phyloP scores from a whole-genome alignment of 2,113 vertebrate species.

The Lepus timidus region DNA sequence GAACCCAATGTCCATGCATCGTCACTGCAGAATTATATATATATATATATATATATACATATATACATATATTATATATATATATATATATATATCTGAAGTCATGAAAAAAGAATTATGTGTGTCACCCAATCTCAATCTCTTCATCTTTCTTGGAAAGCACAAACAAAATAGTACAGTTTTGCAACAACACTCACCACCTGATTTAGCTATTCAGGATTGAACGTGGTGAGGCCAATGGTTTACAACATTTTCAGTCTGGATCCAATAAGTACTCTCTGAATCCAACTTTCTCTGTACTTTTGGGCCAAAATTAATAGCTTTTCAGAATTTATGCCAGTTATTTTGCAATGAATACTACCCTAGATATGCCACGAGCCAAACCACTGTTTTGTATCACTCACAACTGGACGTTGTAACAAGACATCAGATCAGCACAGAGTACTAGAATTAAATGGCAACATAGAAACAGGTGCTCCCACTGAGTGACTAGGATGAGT shows the following conservation, averaged over 20 bases:
- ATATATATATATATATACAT: neutral
- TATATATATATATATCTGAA: neutral
- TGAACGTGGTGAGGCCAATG: neutral
- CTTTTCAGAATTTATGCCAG: neutral
- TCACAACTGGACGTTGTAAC: neutral
- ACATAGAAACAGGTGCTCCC: neutral
- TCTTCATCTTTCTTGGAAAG: neutral
- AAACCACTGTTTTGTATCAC: neutral
- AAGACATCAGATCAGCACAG: neutral
- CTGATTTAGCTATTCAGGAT: neutral
- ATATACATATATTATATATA: neutral
- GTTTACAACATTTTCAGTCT: neutral
- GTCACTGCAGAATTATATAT: neutral
- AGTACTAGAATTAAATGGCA: neutral
- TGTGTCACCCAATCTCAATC: neutral
- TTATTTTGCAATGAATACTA: neutral
- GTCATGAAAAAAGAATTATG: neutral
- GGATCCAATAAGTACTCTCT: neutral
- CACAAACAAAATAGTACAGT: neutral
- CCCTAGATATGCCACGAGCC: neutral
- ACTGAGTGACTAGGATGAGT: neutral
- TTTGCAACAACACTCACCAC: neutral
- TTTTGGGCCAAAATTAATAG: neutral
- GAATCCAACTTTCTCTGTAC: neutral
- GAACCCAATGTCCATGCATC: neutral